Percentiles rank a stretch among this genome's conserved stretches.
These are phyloP conservation scores for Homalodisca vitripennis DNA, from an alignment of 1,140 invertebrate species.

Conservation along the genomic window DNA sequence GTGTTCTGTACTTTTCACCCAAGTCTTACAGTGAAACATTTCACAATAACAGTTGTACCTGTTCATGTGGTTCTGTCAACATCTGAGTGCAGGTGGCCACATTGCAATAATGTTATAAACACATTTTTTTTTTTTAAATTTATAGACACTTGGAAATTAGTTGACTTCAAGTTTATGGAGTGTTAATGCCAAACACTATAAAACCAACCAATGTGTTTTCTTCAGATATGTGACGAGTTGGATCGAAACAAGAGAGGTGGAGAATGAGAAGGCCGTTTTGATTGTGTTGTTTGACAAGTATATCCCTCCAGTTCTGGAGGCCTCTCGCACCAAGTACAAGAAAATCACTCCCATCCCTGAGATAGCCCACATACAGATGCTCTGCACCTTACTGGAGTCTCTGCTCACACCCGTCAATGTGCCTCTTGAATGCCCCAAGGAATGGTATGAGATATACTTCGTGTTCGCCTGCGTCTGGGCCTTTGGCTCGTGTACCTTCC, in stretches of 20 bases:
- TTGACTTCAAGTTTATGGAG: no score
- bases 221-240: slow-evolving; percentile 72
- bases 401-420: slow-evolving; percentile 78
- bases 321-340: slow-evolving; percentile 76
- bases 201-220: no score
- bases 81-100: no score
- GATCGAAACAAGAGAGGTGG: slow-evolving; percentile 78
- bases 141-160: no score
- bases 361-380: slow-evolving; percentile 86
- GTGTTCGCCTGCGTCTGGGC: slow-evolving; percentile 91
- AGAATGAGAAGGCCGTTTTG: slow-evolving; percentile 74
- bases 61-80: no score
- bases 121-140: no score
- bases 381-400: slow-evolving; percentile 86
- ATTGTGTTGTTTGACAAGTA: slow-evolving; percentile 94
- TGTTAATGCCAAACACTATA: no score
- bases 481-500: slow-evolving; percentile 87
- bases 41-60: no score
- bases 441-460: slow-evolving; percentile 94
- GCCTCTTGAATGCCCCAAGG: slow-evolving; percentile 83
- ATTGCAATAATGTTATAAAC: no score
- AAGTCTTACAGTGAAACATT: no score
- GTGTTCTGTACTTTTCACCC: no score
- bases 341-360: slow-evolving; percentile 91
- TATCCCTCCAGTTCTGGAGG: slow-evolving; percentile 81